These are phyloP conservation scores for Stenodera caucasica DNA, from an alignment of 2,888 invertebrate species.

Conservation along the genomic window DNA sequence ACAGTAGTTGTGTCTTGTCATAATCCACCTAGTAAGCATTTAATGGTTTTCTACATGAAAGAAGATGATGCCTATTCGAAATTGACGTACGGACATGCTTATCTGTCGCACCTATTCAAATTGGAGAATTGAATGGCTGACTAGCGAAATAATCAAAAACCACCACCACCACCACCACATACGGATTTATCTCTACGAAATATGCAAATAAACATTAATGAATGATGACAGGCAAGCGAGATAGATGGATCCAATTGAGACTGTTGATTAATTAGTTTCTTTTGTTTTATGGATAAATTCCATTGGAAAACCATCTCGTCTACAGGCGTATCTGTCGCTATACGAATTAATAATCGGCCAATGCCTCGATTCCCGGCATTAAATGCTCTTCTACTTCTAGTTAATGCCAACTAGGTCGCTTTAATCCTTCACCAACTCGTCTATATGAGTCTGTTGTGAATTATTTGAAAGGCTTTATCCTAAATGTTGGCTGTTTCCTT, in stretches of 20 bases:
- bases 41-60: conserved; percentile 10
- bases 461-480: conserved; percentile 31
- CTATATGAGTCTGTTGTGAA: conserved; percentile 26
- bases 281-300: background rate
- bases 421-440: conserved; percentile 16
- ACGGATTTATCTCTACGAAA: background rate
- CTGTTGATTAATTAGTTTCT: conserved; percentile 5
- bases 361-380: no score
- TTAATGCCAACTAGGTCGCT: no score
- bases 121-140: background rate
- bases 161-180: no score
- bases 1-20: conserved; percentile 15
- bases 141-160: conserved; percentile 7
- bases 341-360: background rate
- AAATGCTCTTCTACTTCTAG: background rate
- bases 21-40: conserved; percentile 20
- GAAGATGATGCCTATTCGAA: conserved; percentile 11
- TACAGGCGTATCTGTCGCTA: background rate
- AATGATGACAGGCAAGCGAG: background rate
- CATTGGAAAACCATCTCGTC: background rate
- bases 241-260: background rate
- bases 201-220: background rate
- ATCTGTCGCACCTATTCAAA: conserved; percentile 8
- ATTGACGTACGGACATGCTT: conserved; percentile 2
- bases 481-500: conserved; percentile 32